A percentile compares a stretch with the other conserved stretches of the same genome.
Evolutionary conservation across 2,113 vertebrate genomes (phyloP).

Genomic region (Drymodes brunneopygia): DNA sequence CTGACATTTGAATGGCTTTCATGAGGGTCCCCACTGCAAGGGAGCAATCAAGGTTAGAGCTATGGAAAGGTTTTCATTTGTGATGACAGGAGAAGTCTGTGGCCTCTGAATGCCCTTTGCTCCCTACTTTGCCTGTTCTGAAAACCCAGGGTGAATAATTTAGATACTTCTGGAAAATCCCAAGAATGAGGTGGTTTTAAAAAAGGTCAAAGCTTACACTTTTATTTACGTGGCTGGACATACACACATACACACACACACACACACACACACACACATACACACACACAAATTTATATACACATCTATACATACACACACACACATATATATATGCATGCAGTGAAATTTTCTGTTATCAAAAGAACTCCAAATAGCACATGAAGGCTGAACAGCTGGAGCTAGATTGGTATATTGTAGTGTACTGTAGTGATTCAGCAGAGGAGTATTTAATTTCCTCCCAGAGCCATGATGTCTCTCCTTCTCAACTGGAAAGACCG

Average conservation of each 20-base stretch:
- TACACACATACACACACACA: not conserved
- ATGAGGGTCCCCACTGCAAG: not conserved
- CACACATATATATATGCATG: accelerated
- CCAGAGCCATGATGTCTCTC: not conserved
- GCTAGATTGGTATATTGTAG: not conserved
- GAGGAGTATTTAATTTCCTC: not conserved
- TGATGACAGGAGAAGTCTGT: not conserved
- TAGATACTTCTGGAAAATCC: not conserved
- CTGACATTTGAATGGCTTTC: not conserved
- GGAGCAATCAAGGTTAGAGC: not conserved
- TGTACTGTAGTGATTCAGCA: not conserved
- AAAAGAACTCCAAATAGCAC: not conserved
- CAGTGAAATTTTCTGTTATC: not conserved
- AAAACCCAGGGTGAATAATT: not conserved
- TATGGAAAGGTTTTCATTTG: not conserved
- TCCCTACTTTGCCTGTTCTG: not conserved
- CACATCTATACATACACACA: not conserved
- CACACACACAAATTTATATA: not conserved
- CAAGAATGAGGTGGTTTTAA: not conserved
- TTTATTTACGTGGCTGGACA: not conserved
- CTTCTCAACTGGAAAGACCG: not conserved
- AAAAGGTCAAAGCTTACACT: not conserved
- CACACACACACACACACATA: not conserved
- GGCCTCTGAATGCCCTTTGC: not conserved
- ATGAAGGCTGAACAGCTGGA: not conserved